A percentile compares a stretch with the other conserved stretches of the same genome.
Evolutionary conservation across 92 coral and sea anemone genomes (phyloP).

Genomic region (Epizoanthus ramosus): DNA sequence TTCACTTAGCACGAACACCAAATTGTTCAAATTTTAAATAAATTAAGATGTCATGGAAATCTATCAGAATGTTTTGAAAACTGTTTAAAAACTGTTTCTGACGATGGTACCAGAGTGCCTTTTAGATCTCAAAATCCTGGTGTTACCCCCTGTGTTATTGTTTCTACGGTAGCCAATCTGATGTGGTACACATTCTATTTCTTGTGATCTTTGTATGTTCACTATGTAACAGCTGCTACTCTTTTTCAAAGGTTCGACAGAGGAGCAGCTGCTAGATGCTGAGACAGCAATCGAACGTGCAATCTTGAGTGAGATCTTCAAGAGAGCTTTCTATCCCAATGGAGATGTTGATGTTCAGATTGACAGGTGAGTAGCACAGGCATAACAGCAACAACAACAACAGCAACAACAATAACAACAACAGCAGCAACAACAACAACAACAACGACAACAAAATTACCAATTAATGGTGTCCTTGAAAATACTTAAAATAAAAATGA

Average conservation of each 20-base stretch:
- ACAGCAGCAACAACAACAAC: neutral
- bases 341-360: slow-evolving; percentile 87
- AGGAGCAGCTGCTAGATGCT: slow-evolving; percentile 76
- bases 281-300: slow-evolving; percentile 82
- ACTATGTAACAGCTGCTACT: neutral
- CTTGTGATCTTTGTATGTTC: neutral
- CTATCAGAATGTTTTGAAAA: no score
- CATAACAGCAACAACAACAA: neutral
- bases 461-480: no score
- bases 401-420: no score
- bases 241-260: slow-evolving; percentile 62
- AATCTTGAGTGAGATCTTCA: slow-evolving; percentile 84
- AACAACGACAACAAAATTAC: neutral
- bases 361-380: slow-evolving; percentile 68
- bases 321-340: slow-evolving; percentile 86
- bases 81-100: no score
- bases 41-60: no score
- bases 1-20: no score
- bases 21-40: no score
- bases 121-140: neutral
- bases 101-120: no score
- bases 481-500: no score
- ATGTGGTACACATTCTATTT: slow-evolving; percentile 1
- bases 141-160: neutral
- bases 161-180: neutral